Evolutionary conservation across 2,113 vertebrate species (phyloP), one percentile per base, ranked within the genome.

Genomic region (Chroicocephalus ridibundus): DNA sequence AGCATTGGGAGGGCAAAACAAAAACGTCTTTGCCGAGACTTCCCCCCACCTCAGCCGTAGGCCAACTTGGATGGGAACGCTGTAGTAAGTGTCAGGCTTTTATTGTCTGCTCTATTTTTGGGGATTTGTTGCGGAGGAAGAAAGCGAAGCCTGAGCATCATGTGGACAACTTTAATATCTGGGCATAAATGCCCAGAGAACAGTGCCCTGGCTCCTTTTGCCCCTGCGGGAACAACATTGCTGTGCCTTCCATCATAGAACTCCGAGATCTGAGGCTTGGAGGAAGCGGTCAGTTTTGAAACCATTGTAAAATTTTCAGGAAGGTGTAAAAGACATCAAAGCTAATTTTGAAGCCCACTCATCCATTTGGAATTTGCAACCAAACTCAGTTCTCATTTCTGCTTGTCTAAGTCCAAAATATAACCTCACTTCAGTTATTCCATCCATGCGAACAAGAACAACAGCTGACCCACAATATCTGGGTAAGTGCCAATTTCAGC

Each of bases 11-110:
- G 77, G 60, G 72, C 47, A 75, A 84, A 86, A 58, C 52, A 94
- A 81, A 54, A 69, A 49, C n/a, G 42, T 9, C 83, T 95, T 83
- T 90, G 47, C 83, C 38, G 57, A 86, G 81, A 75, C 76, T 42
- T 89, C 47, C 68, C 62, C 77, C 36, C 60, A 78, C 42, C 32
- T 52, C 94, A 88, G 80, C 93, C 51, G 54, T 16, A 78, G 70
- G 94, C 93, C 92, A 86, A 19, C 61, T 94, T 71, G 90, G 88
- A 90, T 21, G 60, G 32, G 47, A 88, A 72, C 71, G 76, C 68
- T 75, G 76, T 2, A 78, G 64, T 64, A 93, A 94, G 93, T 42
- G 46, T 88, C 86, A 94, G 29, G 80, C 82, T 90, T 92, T 91
- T 84, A 86, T 44, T 7, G 51, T 12, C 61, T 34, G 54, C 38